Base-by-base conservation (phyloP, 1,140 invertebrate species). In the Bombus polaris region DNA sequence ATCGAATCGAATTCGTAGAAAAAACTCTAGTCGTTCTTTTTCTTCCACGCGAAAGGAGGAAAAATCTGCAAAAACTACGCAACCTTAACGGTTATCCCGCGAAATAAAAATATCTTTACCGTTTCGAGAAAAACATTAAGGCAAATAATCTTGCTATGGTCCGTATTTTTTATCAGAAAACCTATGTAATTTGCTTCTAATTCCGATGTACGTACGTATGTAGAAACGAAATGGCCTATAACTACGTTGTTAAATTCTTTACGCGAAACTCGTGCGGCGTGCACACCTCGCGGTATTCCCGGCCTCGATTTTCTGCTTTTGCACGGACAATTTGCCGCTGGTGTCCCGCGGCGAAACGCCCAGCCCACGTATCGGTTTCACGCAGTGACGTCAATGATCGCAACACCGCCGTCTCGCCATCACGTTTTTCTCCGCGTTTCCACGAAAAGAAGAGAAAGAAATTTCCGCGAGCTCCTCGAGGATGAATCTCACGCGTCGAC, bases 291-390 rank as follows among this genome's bases (percentile, higher is more conserved):
- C 47, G 57, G 65, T 76, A 71, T 39, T 76, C 44, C 37, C 6
- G 44, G 35, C 3, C 77, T 83, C 39, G 68, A 68, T 83, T 77
- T 74, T 65, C 66, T 87, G 35, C 35, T 28, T 81, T 86, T 85
- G 78, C 75, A 78, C 62, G 59, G 78, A 57, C 81, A 89, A 89
- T 89, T 89, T 89, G 86, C 86, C 57, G 75, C 59, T 22, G 66
- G 72, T 89, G 66, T 87, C 88, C 86, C 77, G 86, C 81, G 85
- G 86, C 85, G 88, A 75, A n/a, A 74, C 44, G 66, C 70, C 42
- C 73, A 57, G 75, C 71, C 82, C 62, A 86, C 53, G 74, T 86
- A 88, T 88, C 74, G 84, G 79, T 88, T 86, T 77, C 84, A 81
- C 44, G 62, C 80, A 47, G 80, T 80, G 74, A 88, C 85, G 85